These are phyloP conservation scores for Drosophila yakuba DNA, from an alignment of 1,140 invertebrate genomes.

Conservation along the genomic window DNA sequence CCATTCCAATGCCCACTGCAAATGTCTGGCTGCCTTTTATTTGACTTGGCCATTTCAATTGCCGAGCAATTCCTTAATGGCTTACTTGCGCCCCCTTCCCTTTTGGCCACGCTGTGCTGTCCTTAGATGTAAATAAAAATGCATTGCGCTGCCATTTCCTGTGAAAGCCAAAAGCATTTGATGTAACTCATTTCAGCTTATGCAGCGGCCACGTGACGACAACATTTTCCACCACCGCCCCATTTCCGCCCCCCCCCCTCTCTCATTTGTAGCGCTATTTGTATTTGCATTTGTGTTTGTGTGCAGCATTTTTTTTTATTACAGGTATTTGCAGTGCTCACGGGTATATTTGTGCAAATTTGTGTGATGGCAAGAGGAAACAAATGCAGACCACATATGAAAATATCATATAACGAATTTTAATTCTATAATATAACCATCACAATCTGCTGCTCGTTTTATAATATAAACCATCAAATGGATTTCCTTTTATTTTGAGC, in stretches of 20 bases:
- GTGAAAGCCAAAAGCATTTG: conserved; percentile 79
- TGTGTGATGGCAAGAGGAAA: not conserved
- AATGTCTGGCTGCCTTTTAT: conserved; percentile 37
- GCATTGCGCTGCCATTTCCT: conserved; percentile 72
- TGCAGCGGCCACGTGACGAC: conserved; percentile 63
- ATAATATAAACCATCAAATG: too few relatives aligned
- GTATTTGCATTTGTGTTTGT: conserved; percentile 38
- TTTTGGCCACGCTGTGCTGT: not conserved
- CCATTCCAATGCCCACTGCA: not conserved
- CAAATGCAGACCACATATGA: not conserved
- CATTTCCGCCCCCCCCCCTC: not conserved
- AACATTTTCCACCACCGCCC: conserved; percentile 14
- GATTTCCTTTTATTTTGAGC: too few relatives aligned
- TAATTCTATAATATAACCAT: too few relatives aligned
- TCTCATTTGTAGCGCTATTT: conserved; percentile 33
- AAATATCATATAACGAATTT: too few relatives aligned
- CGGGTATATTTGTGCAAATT: conserved; percentile 1
- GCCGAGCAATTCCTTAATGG: conserved; percentile 81
- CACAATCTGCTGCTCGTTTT: too few relatives aligned
- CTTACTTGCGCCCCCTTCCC: conserved; percentile 26
- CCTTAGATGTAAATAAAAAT: conserved; percentile 76
- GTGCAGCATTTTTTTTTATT: conserved; percentile 13
- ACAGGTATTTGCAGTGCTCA: conserved; percentile 9
- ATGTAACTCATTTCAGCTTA: conserved; percentile 75
- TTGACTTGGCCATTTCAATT: conserved; percentile 72